Base-by-base conservation (phyloP, 2,797 vertebrate genomes). In the Prionace glauca region DNA sequence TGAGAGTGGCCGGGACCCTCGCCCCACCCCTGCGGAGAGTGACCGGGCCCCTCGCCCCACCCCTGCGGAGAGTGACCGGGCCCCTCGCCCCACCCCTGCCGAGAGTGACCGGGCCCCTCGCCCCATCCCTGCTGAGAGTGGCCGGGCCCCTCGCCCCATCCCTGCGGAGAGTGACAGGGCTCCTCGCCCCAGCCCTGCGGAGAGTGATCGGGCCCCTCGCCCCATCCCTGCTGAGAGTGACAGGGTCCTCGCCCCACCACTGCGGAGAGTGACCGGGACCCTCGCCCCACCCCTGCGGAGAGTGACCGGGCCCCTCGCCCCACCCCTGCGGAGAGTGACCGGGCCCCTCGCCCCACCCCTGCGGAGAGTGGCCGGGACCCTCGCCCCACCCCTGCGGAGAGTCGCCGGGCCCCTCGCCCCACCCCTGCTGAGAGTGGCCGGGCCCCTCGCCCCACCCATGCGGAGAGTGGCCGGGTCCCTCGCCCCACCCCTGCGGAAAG, bases 261-360 rank as follows among this genome's bases (percentile, higher is more conserved):
- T 0, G 16, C 4, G 12, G 20, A 45, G 91, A 29, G 45, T 91
- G 3, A 8, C 12, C 62, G 0, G 2, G 8, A n/a, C n/a, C n/a
- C n/a, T n/a, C n/a, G 41, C 5, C 9, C 5, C 26, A 1, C 9
- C 5, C 74, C 20, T 1, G 22, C 67, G 2, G 67, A 20, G 67
- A 79, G 32, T 56, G 60, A 12, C 60, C 72, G 0, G 9, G 5
- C 12, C 65, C 45, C 56, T 81, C 60, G 11, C 95, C 41, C 74
- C 45, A 20, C 14, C 2, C 62, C 14, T 0, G 16, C 4, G 12
- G 20, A 45, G 91, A 29, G 45, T 91, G 3, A 8, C 12, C 62
- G 0, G 2, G 8, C 41, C n/a, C n/a, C n/a, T n/a, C n/a, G 41
- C 5, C 9, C 5, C 26, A 1, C 9, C 5, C 74, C 20, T 1